Conservation (phyloP, 2,797 vertebrate genomes). For the Malacoraja senta region DNA sequence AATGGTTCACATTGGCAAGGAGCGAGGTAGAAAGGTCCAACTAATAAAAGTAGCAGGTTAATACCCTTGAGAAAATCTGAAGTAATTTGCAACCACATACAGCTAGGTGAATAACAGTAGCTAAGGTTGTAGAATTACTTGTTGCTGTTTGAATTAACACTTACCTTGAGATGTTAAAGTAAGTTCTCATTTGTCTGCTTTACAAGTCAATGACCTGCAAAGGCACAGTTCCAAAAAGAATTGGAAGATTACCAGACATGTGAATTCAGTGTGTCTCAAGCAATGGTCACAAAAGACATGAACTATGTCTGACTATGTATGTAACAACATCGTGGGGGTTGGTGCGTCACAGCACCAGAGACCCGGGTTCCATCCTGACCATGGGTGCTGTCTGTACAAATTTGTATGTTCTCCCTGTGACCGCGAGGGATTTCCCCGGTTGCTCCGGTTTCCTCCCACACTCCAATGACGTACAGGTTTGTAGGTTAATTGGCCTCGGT, state of each 20-base stretch:
- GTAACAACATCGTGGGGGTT: too few species aligned
- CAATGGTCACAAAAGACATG: not conserved
- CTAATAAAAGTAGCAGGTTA: not conserved
- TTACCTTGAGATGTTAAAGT: not conserved
- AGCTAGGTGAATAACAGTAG: not conserved
- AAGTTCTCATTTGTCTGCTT: not conserved
- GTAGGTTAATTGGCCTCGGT: too few species aligned
- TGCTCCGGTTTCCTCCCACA: too few species aligned
- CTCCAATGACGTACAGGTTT: too few species aligned
- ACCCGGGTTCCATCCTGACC: too few species aligned
- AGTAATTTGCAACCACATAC: not conserved
- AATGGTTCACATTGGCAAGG: not conserved
- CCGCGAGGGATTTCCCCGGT: too few species aligned
- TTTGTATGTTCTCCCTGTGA: too few species aligned
- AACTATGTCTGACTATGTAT: too few species aligned
- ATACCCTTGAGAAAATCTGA: not conserved
- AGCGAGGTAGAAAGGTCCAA: not conserved
- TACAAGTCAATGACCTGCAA: not conserved
- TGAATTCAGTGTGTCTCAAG: not conserved
- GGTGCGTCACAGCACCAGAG: too few species aligned
- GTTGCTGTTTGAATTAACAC: not conserved
- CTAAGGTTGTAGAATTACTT: not conserved
- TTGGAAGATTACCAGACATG: not conserved
- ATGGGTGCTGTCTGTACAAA: too few species aligned
- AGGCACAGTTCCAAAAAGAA: not conserved